A percentile compares a stretch with the other conserved stretches of the same genome.
Conservation (phyloP, 2,888 invertebrate species). For the Hydriomena furcata region DNA sequence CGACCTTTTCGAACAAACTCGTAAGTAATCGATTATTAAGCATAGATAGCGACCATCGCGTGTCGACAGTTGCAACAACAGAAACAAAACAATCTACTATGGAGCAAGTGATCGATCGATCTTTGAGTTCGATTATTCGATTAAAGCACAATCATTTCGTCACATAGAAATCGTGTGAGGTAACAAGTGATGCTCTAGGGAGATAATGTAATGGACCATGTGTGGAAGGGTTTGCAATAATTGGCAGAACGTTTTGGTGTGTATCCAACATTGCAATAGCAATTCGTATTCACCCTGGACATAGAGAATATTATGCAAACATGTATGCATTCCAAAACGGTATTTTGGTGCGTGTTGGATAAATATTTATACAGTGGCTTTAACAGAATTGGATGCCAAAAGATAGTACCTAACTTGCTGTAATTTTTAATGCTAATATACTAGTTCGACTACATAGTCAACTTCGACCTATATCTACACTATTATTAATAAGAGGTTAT, state of each 20-base stretch:
- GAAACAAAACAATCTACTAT: slow-evolving; percentile 28
- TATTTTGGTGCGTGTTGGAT: slow-evolving; percentile 4
- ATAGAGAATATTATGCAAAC: slow-evolving; percentile 21
- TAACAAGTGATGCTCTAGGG: slow-evolving; percentile 36
- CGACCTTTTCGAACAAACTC: too few relatives aligned
- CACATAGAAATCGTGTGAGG: slow-evolving; percentile 39
- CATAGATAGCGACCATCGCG: slow-evolving; percentile 5
- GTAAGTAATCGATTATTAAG: too few relatives aligned
- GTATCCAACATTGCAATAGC: slow-evolving; percentile 38
- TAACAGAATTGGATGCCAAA: too few relatives aligned
- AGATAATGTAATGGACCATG: slow-evolving; percentile 38
- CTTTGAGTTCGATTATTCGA: slow-evolving; percentile 19
- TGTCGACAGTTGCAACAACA: slow-evolving; percentile 20
- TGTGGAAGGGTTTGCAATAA: slow-evolving; percentile 30
- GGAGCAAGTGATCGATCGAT: slow-evolving; percentile 26
- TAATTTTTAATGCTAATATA: too few relatives aligned
- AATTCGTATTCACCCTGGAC: slow-evolving; percentile 27
- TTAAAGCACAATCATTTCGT: slow-evolving; percentile 40
- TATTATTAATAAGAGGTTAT: too few relatives aligned
- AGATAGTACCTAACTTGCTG: too few relatives aligned
- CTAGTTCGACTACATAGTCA: too few relatives aligned
- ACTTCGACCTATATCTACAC: too few relatives aligned
- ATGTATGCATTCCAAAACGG: slow-evolving; percentile 13
- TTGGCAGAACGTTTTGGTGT: slow-evolving; percentile 41
- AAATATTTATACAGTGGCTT: background rate